Evolutionary conservation across 1,140 invertebrate genomes (phyloP), one percentile per base, ranked within the genome.

Genomic region (Drosophila dunni): DNA sequence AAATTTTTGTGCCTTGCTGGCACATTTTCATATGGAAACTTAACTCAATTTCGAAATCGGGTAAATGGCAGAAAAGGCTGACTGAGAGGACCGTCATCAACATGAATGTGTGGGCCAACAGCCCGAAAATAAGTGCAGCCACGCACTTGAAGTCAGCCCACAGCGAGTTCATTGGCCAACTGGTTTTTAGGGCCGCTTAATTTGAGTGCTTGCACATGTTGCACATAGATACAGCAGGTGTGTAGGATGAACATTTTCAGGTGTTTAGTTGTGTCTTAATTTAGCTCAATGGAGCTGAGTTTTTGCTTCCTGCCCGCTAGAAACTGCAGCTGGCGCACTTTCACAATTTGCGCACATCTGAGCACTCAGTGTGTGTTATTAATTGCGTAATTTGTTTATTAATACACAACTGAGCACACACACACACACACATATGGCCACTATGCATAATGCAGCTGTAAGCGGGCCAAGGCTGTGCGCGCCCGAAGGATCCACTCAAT

Each of bases 321-420:
- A 45, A 13, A 66, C 46, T 69, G 48, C 56, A 58, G 50, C 40
- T 54, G 34, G 57, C 65, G 67, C 53, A 57, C 36, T 71, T 57
- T 50, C n/a, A 65, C 72, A 85, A 72, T 76, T 86, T 75, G 78
- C 75, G 67, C 83, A 78, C 83, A 88, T 81, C 79, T 88, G 83
- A 75, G 83, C 65, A 74, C 83, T 79, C 79, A 86, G 53, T 78
- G 84, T 72, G 83, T 86, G 83, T 88, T 74, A 86, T 88, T 86
- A 86, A 86, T 88, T 86, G 79, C 80, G 83, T 88, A 79, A 88
- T 83, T 78, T 79, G 83, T 82, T 82, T 88, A 88, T 86, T 82
- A 86, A 86, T 86, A 86, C 66, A 51, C 82, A 82, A 76, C 24
- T 76, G 56, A 67, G 33, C 58, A 62, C 45, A 34, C 45, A 65